Evolutionary conservation across 2,113 vertebrate species (phyloP).

Genomic region (Mustela nigripes): DNA sequence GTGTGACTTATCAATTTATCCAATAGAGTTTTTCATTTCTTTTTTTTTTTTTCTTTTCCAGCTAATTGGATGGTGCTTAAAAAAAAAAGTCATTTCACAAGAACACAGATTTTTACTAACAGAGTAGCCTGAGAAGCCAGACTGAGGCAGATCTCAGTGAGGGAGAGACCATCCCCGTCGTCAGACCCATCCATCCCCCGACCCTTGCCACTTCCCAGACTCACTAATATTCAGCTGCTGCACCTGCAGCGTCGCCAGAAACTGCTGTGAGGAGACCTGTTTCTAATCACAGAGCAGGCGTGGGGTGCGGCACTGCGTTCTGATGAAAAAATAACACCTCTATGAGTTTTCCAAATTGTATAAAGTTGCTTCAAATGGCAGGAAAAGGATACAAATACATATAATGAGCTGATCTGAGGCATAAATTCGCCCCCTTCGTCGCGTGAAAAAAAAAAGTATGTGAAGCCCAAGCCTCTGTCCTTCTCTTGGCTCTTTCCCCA

Average conservation of each 20-base stretch:
- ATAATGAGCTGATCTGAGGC: conserved; percentile 61
- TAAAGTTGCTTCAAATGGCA: conserved; percentile 70
- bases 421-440: conserved; percentile 66
- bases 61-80: conserved; percentile 67
- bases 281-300: conserved; percentile 10
- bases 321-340: conserved; percentile 71
- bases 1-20: conserved; percentile 77
- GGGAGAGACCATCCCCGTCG: conserved; percentile 44
- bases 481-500: background rate
- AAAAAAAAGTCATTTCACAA: conserved; percentile 39
- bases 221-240: conserved; percentile 13
- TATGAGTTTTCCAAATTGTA: conserved; percentile 71
- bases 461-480: background rate
- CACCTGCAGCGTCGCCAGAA: conserved; percentile 30
- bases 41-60: conserved; percentile 62
- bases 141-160: conserved; percentile 32
- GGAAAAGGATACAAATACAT: conserved; percentile 68
- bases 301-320: background rate
- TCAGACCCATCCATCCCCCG: conserved; percentile 40
- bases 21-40: conserved; percentile 34
- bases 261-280: conserved; percentile 56
- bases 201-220: conserved; percentile 47
- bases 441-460: background rate
- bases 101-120: conserved; percentile 43
- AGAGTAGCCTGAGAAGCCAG: conserved; percentile 65